phyloP scores from a whole-genome alignment of 2,888 invertebrate species.

The Minunthozetes semirufus region DNA sequence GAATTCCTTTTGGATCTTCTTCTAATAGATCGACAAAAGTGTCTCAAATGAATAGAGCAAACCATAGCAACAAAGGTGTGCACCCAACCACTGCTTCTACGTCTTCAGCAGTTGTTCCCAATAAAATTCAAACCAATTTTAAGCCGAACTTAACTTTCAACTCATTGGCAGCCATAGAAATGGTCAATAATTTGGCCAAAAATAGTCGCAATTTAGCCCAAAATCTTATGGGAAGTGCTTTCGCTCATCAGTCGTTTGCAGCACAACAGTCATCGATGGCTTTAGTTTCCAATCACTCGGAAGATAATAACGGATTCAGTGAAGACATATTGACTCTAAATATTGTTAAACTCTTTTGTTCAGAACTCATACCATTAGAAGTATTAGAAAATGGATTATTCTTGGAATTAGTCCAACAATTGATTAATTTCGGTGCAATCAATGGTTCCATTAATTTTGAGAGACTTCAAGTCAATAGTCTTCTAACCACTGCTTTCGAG shows the following conservation, averaged over 20 bases:
- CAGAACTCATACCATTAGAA: constrained; percentile 9
- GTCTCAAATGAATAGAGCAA: neutral
- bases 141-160: constrained; percentile 8
- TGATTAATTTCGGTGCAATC: constrained; percentile 16
- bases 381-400: constrained; percentile 11
- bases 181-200: constrained; percentile 20
- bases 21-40: constrained; percentile 9
- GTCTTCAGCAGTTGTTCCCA: neutral
- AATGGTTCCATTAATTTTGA: constrained; percentile 6
- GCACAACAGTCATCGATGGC: neutral
- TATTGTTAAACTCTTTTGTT: constrained; percentile 2
- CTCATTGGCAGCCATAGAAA: constrained; percentile 17
- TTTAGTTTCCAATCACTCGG: neutral
- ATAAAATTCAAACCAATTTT: neutral
- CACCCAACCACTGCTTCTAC: neutral
- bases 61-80: neutral
- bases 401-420: neutral
- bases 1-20: neutral
- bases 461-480: constrained; percentile 4
- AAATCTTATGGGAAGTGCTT: neutral
- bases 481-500: neutral
- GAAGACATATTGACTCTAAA: neutral
- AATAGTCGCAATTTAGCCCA: constrained; percentile 5
- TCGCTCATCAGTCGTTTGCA: neutral
- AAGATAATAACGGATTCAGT: neutral